Evolutionary conservation across 2,113 vertebrate species (phyloP).

Genomic region (Salvator merianae): DNA sequence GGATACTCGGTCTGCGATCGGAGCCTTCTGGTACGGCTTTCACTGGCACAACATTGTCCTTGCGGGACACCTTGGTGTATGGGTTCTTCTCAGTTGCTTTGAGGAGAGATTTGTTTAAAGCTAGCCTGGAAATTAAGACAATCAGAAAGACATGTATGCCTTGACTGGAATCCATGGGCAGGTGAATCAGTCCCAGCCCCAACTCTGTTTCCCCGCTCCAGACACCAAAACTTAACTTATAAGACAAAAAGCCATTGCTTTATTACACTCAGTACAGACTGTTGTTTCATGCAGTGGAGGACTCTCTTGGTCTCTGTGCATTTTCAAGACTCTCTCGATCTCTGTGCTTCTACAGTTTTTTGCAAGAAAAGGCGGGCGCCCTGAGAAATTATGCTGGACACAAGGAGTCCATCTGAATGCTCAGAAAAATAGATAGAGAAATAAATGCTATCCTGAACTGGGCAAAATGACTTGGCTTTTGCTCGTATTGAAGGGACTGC

Average conservation of each 20-base stretch:
- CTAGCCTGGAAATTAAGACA: not conserved
- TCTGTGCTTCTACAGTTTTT: not conserved
- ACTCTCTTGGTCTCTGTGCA: too few species aligned
- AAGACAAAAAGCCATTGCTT: not conserved
- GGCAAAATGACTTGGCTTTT: not conserved
- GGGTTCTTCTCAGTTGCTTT: not conserved
- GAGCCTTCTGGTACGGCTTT: constrained; percentile 52
- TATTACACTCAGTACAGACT: not conserved
- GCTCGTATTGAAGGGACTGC: not conserved
- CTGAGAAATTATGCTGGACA: not conserved
- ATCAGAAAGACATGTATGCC: constrained; percentile 1
- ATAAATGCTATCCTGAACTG: not conserved
- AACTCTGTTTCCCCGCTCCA: too few species aligned
- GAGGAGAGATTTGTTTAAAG: not conserved
- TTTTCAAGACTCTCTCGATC: not conserved
- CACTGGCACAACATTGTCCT: constrained; percentile 17
- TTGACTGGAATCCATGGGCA: too few species aligned
- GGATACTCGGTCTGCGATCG: constrained; percentile 31
- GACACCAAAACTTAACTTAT: too few species aligned
- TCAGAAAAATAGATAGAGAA: too few species aligned
- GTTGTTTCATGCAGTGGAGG: not conserved
- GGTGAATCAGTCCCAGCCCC: too few species aligned
- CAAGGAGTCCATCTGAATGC: too few species aligned
- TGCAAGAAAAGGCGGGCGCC: not conserved
- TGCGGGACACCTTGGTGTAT: not conserved